Evolutionary conservation across 2,113 vertebrate species (phyloP).

Genomic region (Chaenocephalus aceratus): DNA sequence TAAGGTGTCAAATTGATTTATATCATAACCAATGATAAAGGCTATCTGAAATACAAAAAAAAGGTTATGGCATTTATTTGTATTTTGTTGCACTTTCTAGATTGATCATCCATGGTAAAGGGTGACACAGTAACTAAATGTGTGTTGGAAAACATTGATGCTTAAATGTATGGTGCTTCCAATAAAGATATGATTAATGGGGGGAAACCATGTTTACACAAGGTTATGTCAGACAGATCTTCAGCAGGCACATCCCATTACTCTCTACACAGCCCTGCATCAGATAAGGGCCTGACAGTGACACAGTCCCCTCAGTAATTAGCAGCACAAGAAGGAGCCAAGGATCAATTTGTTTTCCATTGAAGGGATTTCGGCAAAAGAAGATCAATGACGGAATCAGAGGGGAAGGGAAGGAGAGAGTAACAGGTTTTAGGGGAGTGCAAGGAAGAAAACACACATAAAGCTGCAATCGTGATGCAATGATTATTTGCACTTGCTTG

Average conservation of each 20-base stretch:
- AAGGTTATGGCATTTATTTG: background rate
- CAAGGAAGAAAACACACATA: slow-evolving; percentile 14
- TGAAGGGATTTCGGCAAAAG: slow-evolving; percentile 64
- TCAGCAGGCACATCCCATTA: slow-evolving; percentile 70
- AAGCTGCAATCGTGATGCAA: slow-evolving; percentile 23
- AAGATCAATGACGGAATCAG: slow-evolving; percentile 68
- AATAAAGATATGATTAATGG: slow-evolving; percentile 61
- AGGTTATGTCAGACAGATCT: slow-evolving; percentile 65
- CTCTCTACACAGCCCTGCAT: slow-evolving; percentile 62
- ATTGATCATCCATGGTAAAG: background rate
- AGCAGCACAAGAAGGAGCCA: slow-evolving; percentile 75
- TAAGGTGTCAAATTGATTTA: background rate
- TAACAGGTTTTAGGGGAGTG: slow-evolving; percentile 42
- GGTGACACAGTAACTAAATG: background rate
- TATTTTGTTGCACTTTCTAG: background rate
- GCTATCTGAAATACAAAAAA: background rate
- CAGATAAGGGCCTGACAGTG: slow-evolving; percentile 75
- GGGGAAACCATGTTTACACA: slow-evolving; percentile 58
- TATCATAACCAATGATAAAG: background rate
- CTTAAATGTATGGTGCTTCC: slow-evolving; percentile 4
- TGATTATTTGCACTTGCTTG: slow-evolving; percentile 57
- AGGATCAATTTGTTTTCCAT: slow-evolving; percentile 78
- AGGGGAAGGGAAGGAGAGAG: slow-evolving; percentile 32
- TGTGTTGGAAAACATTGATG: slow-evolving; percentile 2
- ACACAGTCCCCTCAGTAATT: slow-evolving; percentile 80